phyloP scores from a whole-genome alignment of 64 coral and sea anemone genomes.

The Montipora foliosa region DNA sequence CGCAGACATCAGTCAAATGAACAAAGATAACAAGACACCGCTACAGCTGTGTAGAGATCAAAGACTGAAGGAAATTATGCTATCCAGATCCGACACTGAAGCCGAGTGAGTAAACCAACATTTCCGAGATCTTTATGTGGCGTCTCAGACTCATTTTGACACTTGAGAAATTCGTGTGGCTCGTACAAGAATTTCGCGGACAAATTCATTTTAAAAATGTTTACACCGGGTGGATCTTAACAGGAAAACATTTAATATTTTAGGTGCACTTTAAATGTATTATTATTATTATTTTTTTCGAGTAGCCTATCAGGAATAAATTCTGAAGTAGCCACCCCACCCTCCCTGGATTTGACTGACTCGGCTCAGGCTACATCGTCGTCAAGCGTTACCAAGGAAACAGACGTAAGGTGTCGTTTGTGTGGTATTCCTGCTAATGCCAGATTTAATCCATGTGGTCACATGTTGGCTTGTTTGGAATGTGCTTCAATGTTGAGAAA shows the following conservation, averaged over 20 bases:
- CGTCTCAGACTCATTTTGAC: neutral
- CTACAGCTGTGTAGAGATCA: slow-evolving; percentile 46
- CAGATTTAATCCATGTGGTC: slow-evolving; percentile 72
- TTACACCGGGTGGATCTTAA: too few relatives aligned
- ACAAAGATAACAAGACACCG: slow-evolving; percentile 34
- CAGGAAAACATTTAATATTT: too few relatives aligned
- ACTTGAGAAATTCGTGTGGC: too few relatives aligned
- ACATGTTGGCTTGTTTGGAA: slow-evolving; percentile 49
- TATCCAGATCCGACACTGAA: neutral
- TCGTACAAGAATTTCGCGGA: too few relatives aligned
- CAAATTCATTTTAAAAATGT: too few relatives aligned
- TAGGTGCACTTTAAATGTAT: neutral
- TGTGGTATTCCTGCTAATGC: slow-evolving; percentile 37
- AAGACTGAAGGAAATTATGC: neutral
- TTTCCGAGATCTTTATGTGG: too few relatives aligned
- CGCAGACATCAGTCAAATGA: slow-evolving; percentile 14
- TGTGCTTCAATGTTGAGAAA: slow-evolving; percentile 61
- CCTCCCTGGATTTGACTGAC: neutral
- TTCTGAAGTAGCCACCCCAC: neutral
- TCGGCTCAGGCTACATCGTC: neutral
- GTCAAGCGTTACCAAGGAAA: neutral
- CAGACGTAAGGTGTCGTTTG: slow-evolving; percentile 21
- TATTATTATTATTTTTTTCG: neutral
- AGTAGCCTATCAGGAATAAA: neutral
- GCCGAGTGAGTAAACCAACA: neutral